phyloP scores from a whole-genome alignment of 2,888 invertebrate species.

The Agrotis exclamationis region DNA sequence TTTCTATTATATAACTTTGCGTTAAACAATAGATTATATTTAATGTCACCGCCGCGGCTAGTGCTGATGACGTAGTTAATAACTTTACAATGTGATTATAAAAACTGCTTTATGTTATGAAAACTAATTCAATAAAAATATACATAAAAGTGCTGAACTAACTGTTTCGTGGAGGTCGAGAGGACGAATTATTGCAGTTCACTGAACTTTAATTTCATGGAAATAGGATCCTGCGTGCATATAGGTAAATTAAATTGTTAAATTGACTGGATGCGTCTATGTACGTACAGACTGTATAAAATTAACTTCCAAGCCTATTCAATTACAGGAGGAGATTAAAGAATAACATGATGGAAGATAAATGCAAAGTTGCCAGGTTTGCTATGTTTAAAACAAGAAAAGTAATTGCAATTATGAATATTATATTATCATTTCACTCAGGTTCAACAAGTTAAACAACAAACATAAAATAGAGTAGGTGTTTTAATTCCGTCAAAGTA shows the following conservation, averaged over 20 bases:
- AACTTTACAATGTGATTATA: conserved; percentile 24
- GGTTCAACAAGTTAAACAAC: no score
- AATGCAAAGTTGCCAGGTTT: not conserved
- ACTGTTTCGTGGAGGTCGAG: not conserved
- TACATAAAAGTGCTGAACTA: conserved; percentile 8
- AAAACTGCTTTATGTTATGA: conserved; percentile 23
- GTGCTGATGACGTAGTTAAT: conserved; percentile 25
- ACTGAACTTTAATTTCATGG: conserved; percentile 18
- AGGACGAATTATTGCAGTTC: conserved; percentile 16
- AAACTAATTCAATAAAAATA: conserved; percentile 36
- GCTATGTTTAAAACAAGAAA: not conserved
- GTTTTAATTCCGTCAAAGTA: no score
- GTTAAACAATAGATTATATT: conserved; percentile 19
- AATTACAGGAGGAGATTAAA: conserved; percentile 7
- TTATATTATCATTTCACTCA: no score
- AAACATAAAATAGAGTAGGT: no score
- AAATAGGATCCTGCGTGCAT: not conserved
- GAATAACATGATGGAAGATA: not conserved
- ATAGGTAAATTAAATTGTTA: conserved; percentile 19
- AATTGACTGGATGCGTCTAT: conserved; percentile 5
- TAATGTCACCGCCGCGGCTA: conserved; percentile 13
- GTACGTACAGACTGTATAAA: not conserved
- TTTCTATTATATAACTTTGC: conserved; percentile 23
- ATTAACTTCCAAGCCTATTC: conserved; percentile 2
- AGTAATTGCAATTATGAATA: not conserved